Base-by-base conservation (phyloP, 2,113 vertebrate species). In the Semnornis frantzii region DNA sequence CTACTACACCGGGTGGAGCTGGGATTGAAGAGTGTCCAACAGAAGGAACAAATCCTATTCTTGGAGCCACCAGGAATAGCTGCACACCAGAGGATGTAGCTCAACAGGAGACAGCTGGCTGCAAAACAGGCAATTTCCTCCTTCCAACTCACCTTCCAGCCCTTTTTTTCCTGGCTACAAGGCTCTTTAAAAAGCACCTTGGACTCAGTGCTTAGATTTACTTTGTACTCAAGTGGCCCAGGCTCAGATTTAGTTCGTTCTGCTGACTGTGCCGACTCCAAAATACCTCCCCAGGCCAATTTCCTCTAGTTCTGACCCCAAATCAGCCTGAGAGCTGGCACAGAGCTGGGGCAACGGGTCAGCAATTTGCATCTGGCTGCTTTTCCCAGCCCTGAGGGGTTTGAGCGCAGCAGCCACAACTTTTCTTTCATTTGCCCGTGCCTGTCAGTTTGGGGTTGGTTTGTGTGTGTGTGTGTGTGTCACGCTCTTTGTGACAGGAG, bases 31-130 rank as follows among this genome's bases (percentile, higher is more conserved):
- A 24, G 50, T 14, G 30, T 24, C 46, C 65, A 10, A n/a, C 85
- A 79, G 59, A 12, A 94, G 25, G 68, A 59, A 68, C 8, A 3
- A 12, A 65, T 16, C 79, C 69, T 96, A 75, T 95, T 96, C 71
- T 33, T n/a, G 79, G 82, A 87, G 28, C 15, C 10, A 74, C 85
- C 82, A 15, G 73, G 75, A 96, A 95, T 84, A 96, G 87, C 81
- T 3, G 0, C 25, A 28, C 8, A 42, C 28, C 80, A 17, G 4
- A 5, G 34, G 87, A 65, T 4, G 64, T 9, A 73, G 68, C 83
- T 83, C 83, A 39, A 64, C 10, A 65, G 74, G 50, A 79, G 20
- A 64, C 28, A 5, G 55, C 28, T 2, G 84, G 44, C 71, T 54
- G 34, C 73, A 65, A 74, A 87, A 34, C 15, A 59, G 46, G 46